Evolutionary conservation across 2,113 vertebrate genomes (phyloP), one percentile per base, ranked within the genome.

Genomic region (Maccullochella peelii): DNA sequence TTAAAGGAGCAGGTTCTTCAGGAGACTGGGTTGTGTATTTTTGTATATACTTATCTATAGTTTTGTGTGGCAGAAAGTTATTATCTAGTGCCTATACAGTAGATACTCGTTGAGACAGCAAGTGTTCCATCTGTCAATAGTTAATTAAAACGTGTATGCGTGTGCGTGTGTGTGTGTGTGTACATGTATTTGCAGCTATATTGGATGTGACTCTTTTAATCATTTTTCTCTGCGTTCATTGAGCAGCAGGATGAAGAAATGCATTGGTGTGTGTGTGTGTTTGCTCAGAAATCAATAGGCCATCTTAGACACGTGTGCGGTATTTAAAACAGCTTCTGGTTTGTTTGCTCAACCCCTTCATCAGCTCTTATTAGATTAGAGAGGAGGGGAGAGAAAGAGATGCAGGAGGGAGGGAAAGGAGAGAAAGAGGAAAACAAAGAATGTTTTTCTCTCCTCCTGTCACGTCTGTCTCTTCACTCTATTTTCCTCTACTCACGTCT

Each of bases 91-190:
- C 1, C 33, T 65, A 2, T 71, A 67, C 15, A 77, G 33, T 47
- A 38, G 42, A 75, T 58, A 50, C 65, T 49, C 4, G 3, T 33
- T 18, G 54, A 68, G n/a, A 75, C 10, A 25, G 42, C 27, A 75
- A 82, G 78, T 57, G 23, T 16, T 63, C 54, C 54, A 78, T 69
- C 59, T 73, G 80, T 90, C 89, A 80, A 38, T 81, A 82, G 61
- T 83, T 88, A 86, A 90, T 91, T 84, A 87, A 79, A 85, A 25
- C 2, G 21, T 55, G 61, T 27, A 16, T 47, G 44, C 27, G 30
- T 63, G 6, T 65, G 1, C n/a, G n/a, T n/a, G n/a, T n/a, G n/a
- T 27, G 21, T 47, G 44, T 36, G 30, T 63, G 6, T 65, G 1
- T 73, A 9, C 20, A 33, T 74, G 23, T 65, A 44, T 73, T 67